A percentile compares a stretch with the other conserved stretches of the same genome.
These are phyloP conservation scores for Stenchaetothrips biformis DNA, from an alignment of 2,888 invertebrate genomes.

Conservation along the genomic window DNA sequence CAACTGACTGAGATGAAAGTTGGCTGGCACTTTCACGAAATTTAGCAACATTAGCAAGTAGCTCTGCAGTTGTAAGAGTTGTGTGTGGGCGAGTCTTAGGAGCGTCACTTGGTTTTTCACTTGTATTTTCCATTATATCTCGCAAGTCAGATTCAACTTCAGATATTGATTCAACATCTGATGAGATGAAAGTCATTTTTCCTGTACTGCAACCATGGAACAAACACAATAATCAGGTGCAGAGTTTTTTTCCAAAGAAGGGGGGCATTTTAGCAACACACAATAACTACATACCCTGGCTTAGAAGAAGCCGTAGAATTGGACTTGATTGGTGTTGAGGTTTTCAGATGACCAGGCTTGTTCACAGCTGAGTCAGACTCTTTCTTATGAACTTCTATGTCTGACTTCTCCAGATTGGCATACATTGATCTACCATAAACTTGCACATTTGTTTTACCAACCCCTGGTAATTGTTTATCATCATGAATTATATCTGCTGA, in stretches of 20 bases:
- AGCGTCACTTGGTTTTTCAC: not conserved
- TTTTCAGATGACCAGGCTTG: not conserved
- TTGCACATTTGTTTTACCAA: not conserved
- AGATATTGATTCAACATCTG: slow-evolving; percentile 1
- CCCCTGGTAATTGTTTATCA: not conserved
- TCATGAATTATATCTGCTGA: not conserved
- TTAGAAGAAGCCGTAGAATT: not conserved
- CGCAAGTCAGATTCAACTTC: not conserved
- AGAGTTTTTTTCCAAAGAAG: not conserved
- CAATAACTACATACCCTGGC: not conserved
- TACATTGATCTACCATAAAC: not conserved
- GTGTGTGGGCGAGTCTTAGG: not conserved
- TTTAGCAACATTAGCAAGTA: slow-evolving; percentile 4
- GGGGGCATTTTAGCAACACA: not conserved
- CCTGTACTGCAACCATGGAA: not conserved
- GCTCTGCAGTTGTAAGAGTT: not conserved
- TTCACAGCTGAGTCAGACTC: not conserved
- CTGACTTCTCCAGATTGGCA: not conserved
- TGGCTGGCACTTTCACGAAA: not conserved
- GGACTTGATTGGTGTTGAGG: slow-evolving; percentile 1
- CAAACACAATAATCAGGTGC: not conserved
- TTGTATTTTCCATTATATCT: slow-evolving; percentile 9
- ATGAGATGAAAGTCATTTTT: not conserved
- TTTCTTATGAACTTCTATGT: not conserved
- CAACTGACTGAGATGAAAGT: not conserved